Evolutionary conservation across 2,888 invertebrate species (phyloP).

Genomic region (Parnassius apollo): DNA sequence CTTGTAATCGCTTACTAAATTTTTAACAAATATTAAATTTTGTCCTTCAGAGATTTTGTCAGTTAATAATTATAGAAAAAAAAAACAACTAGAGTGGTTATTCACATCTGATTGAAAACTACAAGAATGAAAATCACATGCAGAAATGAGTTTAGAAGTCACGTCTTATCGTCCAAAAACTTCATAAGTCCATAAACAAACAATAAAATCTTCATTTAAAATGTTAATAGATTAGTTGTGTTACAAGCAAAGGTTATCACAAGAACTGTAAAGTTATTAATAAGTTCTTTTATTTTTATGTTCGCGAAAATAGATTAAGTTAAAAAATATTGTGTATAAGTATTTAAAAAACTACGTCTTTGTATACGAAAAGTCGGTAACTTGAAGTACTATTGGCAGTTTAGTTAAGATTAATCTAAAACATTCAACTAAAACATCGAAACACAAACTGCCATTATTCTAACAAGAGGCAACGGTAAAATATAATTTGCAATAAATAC

Average conservation of each 20-base stretch:
- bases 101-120: conserved; percentile 56
- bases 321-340: conserved; percentile 40
- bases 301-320: conserved; percentile 44
- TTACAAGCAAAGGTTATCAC: conserved; percentile 81
- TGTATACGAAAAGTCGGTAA: conserved; percentile 73
- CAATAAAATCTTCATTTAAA: conserved; percentile 34
- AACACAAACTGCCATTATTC: conserved; percentile 60
- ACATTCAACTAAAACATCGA: conserved; percentile 52
- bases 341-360: conserved; percentile 60
- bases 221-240: conserved; percentile 76
- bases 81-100: conserved; percentile 55
- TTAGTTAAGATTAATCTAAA: conserved; percentile 53
- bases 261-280: conserved; percentile 53
- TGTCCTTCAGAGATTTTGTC: conserved; percentile 54
- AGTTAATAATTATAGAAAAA: conserved; percentile 51
- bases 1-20: conserved; percentile 72
- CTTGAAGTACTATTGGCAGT: conserved; percentile 72
- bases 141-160: conserved; percentile 42
- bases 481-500: conserved; percentile 65
- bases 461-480: conserved; percentile 60
- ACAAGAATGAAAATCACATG: conserved; percentile 52
- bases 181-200: conserved; percentile 18
- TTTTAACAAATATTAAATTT: conserved; percentile 43
- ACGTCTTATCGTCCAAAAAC: conserved; percentile 14
- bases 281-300: conserved; percentile 42